Percentiles rank a stretch among this genome's conserved stretches.
These are phyloP conservation scores for Bucorvus abyssinicus DNA, from an alignment of 2,797 vertebrate genomes.

Conservation along the genomic window DNA sequence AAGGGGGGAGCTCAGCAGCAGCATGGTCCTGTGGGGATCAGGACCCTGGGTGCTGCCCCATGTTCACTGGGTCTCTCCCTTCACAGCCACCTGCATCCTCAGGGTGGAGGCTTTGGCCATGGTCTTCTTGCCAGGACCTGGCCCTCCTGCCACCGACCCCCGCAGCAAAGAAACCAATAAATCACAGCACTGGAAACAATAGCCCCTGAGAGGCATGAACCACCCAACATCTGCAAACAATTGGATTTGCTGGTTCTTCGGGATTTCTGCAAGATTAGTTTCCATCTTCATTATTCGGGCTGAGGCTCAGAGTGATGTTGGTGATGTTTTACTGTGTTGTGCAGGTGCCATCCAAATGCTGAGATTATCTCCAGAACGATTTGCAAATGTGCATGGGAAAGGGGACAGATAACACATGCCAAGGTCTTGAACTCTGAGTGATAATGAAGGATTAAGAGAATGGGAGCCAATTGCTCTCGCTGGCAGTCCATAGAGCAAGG, in stretches of 20 bases:
- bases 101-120: fast-evolving
- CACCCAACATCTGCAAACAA: constrained; percentile 52
- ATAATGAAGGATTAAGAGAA: background rate
- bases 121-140: background rate
- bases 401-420: background rate
- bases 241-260: background rate
- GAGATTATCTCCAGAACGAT: background rate
- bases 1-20: background rate
- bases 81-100: background rate
- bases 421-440: background rate
- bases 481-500: background rate
- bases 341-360: too few relatives aligned
- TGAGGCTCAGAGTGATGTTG: background rate
- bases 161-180: background rate
- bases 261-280: constrained; percentile 39
- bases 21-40: fast-evolving
- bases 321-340: too few relatives aligned
- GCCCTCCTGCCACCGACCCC: background rate
- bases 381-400: background rate
- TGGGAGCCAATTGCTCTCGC: background rate
- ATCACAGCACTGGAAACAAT: background rate
- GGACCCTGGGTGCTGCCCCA: fast-evolving
- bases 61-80: background rate
- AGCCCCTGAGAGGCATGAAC: constrained; percentile 37
- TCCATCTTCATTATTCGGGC: constrained; percentile 12